A percentile compares a stretch with the other conserved stretches of the same genome.
Evolutionary conservation across 1,140 invertebrate genomes (phyloP).

Genomic region (Holotrichia oblita): DNA sequence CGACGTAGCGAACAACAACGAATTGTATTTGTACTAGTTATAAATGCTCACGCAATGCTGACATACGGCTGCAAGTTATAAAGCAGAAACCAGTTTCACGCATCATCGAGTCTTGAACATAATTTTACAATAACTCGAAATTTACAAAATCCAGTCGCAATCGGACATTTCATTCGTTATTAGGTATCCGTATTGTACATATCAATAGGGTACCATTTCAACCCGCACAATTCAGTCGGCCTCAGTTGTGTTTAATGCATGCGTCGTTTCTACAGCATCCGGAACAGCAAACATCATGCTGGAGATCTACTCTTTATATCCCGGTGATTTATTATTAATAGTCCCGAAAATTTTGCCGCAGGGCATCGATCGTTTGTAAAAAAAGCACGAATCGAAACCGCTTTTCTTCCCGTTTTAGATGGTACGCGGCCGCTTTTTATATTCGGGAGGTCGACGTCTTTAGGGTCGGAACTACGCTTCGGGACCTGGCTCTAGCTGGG

Average conservation of each 20-base stretch:
- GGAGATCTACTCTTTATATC: not conserved
- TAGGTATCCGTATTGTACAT: not conserved
- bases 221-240: not conserved
- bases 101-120: not conserved
- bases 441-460: not conserved
- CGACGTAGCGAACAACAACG: no score
- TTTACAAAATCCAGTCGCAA: not conserved
- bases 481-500: not conserved
- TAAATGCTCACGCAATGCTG: no score
- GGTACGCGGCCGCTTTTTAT: not conserved
- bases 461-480: not conserved
- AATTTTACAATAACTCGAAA: slow-evolving; percentile 2
- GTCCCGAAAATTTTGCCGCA: slow-evolving; percentile 2
- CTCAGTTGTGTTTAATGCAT: not conserved
- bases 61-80: no score
- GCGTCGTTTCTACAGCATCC: not conserved
- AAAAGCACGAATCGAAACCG: not conserved
- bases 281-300: not conserved
- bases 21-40: no score
- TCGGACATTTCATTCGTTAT: not conserved
- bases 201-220: not conserved
- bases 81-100: not conserved
- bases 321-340: slow-evolving; percentile 27
- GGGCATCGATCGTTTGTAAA: slow-evolving; percentile 4
- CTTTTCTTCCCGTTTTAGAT: not conserved